phyloP scores from a whole-genome alignment of 2,888 invertebrate genomes.

The Brachyopa scutellaris region DNA sequence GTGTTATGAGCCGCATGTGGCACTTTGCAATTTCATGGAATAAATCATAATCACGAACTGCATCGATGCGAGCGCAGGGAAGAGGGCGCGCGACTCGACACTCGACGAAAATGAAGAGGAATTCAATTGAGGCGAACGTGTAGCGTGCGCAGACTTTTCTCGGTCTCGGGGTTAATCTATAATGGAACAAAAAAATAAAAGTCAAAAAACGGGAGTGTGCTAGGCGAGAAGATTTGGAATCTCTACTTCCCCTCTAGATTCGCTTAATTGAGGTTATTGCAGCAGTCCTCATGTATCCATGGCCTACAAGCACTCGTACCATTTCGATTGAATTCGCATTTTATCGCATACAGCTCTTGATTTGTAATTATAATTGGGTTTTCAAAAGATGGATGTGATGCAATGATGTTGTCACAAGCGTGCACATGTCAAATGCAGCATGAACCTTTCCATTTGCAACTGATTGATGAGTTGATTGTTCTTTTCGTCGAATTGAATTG shows the following conservation, averaged over 20 bases:
- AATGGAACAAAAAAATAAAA: too few relatives aligned
- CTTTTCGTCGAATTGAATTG: background rate
- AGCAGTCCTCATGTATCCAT: background rate
- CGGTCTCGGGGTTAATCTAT: slow-evolving; percentile 43
- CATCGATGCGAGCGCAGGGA: slow-evolving; percentile 7
- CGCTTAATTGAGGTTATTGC: slow-evolving; percentile 22
- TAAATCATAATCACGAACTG: slow-evolving; percentile 55
- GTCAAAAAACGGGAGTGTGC: slow-evolving; percentile 3
- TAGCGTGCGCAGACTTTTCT: slow-evolving; percentile 5
- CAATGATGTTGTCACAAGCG: slow-evolving; percentile 10
- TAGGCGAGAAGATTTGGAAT: slow-evolving; percentile 1
- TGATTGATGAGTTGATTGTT: slow-evolving; percentile 33
- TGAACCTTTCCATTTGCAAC: background rate
- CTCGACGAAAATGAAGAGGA: too few relatives aligned
- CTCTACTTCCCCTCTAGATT: background rate
- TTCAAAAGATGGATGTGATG: slow-evolving; percentile 26
- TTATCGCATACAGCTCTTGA: slow-evolving; percentile 10
- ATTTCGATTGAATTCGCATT: slow-evolving; percentile 23
- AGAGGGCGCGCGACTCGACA: background rate
- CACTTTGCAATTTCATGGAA: slow-evolving; percentile 29
- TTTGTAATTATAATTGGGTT: slow-evolving; percentile 26
- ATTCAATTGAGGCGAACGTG: slow-evolving; percentile 49
- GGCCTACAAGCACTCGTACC: background rate
- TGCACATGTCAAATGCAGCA: slow-evolving; percentile 21
- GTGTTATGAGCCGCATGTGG: slow-evolving; percentile 35